Conservation (phyloP, 2,113 vertebrate species). For the Cisticola juncidis region DNA sequence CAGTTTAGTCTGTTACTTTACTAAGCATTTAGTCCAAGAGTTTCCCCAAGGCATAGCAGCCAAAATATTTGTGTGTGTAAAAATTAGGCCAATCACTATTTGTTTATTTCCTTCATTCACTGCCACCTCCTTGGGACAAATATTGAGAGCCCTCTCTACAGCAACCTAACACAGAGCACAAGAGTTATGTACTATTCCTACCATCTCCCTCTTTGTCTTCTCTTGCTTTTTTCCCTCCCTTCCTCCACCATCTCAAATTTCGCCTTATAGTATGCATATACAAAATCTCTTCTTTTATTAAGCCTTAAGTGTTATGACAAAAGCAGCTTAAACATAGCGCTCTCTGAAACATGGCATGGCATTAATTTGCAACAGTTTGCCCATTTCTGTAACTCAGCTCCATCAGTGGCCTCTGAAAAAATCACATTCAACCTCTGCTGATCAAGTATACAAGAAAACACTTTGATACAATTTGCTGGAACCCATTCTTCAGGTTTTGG, state of each 20-base stretch:
- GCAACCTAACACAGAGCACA: not conserved
- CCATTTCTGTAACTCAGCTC: not conserved
- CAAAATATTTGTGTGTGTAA: not conserved
- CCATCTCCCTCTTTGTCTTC: not conserved
- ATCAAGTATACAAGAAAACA: not conserved
- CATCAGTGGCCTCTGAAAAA: not conserved
- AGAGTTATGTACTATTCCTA: not conserved
- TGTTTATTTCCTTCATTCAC: not conserved
- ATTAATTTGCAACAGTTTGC: not conserved
- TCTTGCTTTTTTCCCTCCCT: not conserved
- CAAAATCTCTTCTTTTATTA: not conserved
- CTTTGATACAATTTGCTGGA: not conserved
- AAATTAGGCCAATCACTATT: not conserved
- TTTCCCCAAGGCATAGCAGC: not conserved
- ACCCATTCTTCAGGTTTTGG: not conserved
- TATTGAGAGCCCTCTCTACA: not conserved
- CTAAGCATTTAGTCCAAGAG: not conserved
- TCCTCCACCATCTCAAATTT: not conserved
- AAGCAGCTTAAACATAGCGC: not conserved
- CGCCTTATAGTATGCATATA: not conserved
- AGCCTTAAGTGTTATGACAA: not conserved
- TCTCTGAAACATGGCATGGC: not conserved
- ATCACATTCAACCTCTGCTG: not conserved
- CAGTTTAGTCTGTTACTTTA: not conserved
- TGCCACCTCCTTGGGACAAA: not conserved